Conservation (phyloP, 1,140 invertebrate species). For the Steinernema feltiae region DNA sequence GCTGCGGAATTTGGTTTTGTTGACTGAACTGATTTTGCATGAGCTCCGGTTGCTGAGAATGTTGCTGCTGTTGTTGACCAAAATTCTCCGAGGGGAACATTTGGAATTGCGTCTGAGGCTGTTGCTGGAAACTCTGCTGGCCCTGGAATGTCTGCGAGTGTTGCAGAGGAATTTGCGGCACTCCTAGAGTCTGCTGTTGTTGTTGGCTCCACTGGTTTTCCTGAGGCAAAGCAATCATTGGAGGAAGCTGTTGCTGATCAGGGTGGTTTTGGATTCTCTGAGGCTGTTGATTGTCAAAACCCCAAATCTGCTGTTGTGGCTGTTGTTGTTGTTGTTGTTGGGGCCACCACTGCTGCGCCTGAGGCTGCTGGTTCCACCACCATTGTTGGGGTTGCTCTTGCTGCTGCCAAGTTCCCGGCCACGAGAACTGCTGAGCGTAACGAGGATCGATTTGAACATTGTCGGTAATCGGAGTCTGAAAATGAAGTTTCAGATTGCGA, state of each 20-base stretch:
- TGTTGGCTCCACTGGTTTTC: constrained; percentile 3
- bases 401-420: constrained; percentile 9
- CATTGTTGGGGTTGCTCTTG: constrained; percentile 21
- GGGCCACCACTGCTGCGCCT: constrained; percentile 18
- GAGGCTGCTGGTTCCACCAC: constrained; percentile 16
- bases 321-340: constrained; percentile 19
- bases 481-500: not conserved
- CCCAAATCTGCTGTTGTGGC: constrained; percentile 5
- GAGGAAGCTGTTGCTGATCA: not conserved
- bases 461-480: not conserved
- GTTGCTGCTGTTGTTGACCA: constrained; percentile 6
- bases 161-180: constrained; percentile 21
- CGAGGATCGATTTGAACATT: not conserved
- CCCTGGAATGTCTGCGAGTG: constrained; percentile 3
- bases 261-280: not conserved
- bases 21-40: no score
- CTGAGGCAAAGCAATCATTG: not conserved
- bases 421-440: not conserved
- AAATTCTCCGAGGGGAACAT: constrained; percentile 4
- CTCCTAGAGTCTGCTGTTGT: constrained; percentile 3
- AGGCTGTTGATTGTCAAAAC: constrained; percentile 6
- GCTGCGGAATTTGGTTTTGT: no score
- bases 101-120: not conserved
- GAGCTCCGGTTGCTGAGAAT: not conserved
- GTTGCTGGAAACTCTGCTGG: not conserved